phyloP scores from a whole-genome alignment of 1,140 invertebrate genomes.

The Zaprionus tsacasi region DNA sequence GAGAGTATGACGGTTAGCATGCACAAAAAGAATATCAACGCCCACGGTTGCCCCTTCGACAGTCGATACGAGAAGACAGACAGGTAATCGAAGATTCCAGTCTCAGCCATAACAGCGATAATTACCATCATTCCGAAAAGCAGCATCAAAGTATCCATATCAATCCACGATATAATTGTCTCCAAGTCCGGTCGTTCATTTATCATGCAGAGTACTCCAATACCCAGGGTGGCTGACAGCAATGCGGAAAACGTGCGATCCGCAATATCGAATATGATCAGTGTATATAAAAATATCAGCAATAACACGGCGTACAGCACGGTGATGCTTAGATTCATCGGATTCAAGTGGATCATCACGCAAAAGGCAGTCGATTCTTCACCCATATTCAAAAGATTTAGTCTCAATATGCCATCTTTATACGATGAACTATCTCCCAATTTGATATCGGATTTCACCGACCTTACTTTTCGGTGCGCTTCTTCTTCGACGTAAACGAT shows the following conservation, averaged over 20 bases:
- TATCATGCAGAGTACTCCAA: conserved; percentile 89
- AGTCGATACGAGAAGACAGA: conserved; percentile 87
- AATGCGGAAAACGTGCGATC: conserved; percentile 93
- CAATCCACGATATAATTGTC: conserved; percentile 92
- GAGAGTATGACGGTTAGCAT: conserved; percentile 91
- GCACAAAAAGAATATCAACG: conserved; percentile 90
- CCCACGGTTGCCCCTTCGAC: conserved; percentile 92
- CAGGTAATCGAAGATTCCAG: conserved; percentile 93
- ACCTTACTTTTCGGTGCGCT: background rate
- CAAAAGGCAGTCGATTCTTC: conserved; percentile 18
- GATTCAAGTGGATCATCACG: conserved; percentile 5
- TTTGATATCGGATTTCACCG: background rate
- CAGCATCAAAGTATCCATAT: conserved; percentile 91
- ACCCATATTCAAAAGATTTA: background rate
- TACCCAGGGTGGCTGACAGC: conserved; percentile 88
- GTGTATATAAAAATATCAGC: conserved; percentile 89
- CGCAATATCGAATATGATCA: conserved; percentile 93
- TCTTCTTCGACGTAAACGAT: background rate
- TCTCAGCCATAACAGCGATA: conserved; percentile 92
- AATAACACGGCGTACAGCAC: conserved; percentile 89
- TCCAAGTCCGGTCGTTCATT: conserved; percentile 89
- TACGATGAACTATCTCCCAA: background rate
- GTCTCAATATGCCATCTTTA: background rate
- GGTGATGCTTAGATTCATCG: conserved; percentile 73
- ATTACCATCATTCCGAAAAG: conserved; percentile 96